Evolutionary conservation across 2,797 vertebrate genomes (phyloP).

Genomic region (Buceros bicornis): DNA sequence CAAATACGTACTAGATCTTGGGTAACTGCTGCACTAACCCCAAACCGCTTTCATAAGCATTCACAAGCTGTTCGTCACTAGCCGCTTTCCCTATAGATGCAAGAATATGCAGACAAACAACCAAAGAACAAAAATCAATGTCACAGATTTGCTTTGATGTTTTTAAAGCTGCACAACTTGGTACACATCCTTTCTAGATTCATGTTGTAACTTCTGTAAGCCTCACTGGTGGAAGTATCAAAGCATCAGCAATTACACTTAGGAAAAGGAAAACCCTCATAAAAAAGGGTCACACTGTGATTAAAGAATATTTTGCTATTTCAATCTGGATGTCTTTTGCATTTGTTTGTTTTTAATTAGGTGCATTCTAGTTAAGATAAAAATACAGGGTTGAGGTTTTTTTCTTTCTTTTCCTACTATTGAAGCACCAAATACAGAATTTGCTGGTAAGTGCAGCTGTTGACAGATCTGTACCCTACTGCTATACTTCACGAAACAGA

Average conservation of each 20-base stretch:
- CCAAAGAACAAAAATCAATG: constrained; percentile 25
- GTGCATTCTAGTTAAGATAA: not conserved
- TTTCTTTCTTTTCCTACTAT: not conserved
- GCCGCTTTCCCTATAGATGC: not conserved
- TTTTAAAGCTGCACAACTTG: not conserved
- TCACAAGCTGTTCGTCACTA: not conserved
- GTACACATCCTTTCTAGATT: not conserved
- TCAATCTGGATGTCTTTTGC: not conserved
- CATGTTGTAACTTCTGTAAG: not conserved
- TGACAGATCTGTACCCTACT: not conserved
- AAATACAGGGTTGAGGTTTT: not conserved
- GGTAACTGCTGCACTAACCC: not conserved
- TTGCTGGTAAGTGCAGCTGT: not conserved
- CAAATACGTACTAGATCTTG: not conserved
- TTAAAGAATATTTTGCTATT: constrained; percentile 11
- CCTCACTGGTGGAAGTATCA: constrained; percentile 2
- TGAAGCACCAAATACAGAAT: not conserved
- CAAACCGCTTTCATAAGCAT: not conserved
- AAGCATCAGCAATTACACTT: constrained; percentile 39
- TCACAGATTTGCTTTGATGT: constrained; percentile 17
- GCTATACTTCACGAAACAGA: not conserved
- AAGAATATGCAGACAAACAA: not conserved
- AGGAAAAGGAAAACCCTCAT: constrained; percentile 5
- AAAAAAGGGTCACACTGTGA: constrained; percentile 14
- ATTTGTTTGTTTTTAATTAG: constrained; percentile 18